These are phyloP conservation scores for Macrobrachium nipponense DNA, from an alignment of 1,140 invertebrate species.

Conservation along the genomic window DNA sequence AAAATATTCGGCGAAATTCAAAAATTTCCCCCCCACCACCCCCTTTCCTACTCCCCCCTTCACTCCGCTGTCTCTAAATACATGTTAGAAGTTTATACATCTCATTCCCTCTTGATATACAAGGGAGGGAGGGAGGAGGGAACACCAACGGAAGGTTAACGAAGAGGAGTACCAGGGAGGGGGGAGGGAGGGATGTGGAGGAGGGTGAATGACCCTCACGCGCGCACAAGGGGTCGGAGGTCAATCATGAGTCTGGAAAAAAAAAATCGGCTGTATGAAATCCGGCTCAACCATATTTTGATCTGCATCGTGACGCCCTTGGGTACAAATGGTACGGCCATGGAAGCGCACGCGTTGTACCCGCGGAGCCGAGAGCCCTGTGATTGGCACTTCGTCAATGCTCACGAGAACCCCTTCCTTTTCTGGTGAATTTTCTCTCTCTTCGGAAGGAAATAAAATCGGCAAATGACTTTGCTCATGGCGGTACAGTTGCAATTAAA, in stretches of 20 bases:
- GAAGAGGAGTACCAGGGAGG: conserved; percentile 4
- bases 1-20: background rate
- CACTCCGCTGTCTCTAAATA: background rate
- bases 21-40: no score
- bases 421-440: no score
- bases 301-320: background rate
- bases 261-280: background rate
- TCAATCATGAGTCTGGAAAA: background rate
- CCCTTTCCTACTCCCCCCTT: background rate
- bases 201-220: background rate
- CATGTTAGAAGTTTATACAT: background rate
- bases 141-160: background rate
- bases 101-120: background rate
- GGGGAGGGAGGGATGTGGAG: background rate
- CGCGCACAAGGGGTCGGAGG: background rate
- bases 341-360: background rate
- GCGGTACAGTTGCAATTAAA: no score
- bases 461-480: no score
- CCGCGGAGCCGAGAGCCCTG: no score
- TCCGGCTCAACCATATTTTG: no score
- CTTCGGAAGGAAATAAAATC: no score
- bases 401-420: no score
- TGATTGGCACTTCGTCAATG: no score
- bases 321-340: background rate
- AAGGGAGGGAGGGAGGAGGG: background rate